phyloP scores from a whole-genome alignment of 2,888 invertebrate species.

The Tinea pellionella region DNA sequence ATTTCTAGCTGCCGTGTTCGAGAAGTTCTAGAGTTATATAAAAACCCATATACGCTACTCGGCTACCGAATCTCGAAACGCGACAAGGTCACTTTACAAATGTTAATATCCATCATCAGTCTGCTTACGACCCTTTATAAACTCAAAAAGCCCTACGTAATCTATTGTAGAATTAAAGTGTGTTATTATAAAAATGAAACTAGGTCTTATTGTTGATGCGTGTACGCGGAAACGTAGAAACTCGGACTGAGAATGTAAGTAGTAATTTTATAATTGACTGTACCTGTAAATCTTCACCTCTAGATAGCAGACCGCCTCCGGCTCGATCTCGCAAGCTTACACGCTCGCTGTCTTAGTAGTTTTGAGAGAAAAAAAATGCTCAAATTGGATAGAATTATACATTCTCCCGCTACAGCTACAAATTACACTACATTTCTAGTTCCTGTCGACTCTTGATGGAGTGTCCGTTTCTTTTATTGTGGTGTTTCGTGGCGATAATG shows the following conservation, averaged over 20 bases:
- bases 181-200: not conserved
- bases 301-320: not conserved
- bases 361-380: constrained; percentile 25
- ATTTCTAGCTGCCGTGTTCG: too few species aligned
- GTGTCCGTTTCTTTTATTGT: not conserved
- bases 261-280: constrained; percentile 10
- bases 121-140: too few species aligned
- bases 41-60: too few species aligned
- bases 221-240: not conserved
- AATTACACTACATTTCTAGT: not conserved
- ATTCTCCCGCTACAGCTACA: constrained; percentile 24
- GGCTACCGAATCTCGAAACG: too few species aligned
- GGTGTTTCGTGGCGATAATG: not conserved
- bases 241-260: not conserved
- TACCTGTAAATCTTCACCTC: not conserved
- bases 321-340: constrained; percentile 19
- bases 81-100: too few species aligned
- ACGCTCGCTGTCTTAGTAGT: constrained; percentile 18
- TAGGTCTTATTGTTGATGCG: not conserved
- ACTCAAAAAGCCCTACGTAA: too few species aligned
- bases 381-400: constrained; percentile 53
- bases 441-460: not conserved
- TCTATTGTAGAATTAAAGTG: too few species aligned
- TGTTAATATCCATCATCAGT: too few species aligned
- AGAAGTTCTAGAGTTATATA: too few species aligned